Percentiles rank a stretch among this genome's conserved stretches.
phyloP scores from a whole-genome alignment of 2,113 vertebrate genomes.

The Sclerurus mexicanus region DNA sequence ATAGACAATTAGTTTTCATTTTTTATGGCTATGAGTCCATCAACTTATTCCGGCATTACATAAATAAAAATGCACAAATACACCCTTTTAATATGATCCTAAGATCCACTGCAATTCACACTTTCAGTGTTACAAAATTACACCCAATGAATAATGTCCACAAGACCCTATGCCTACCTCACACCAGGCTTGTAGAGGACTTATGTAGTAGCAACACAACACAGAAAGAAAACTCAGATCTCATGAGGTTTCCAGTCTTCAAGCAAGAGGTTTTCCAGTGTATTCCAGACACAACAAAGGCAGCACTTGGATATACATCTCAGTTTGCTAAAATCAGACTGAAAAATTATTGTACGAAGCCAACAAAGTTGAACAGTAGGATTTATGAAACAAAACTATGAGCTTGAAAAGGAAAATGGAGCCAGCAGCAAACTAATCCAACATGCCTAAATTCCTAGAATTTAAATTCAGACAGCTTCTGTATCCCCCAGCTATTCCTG shows the following conservation, averaged over 20 bases:
- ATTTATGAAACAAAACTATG: not conserved
- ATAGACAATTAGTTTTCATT: not conserved
- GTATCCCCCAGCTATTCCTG: not conserved
- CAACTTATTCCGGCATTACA: not conserved
- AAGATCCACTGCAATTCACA: not conserved
- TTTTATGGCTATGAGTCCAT: not conserved
- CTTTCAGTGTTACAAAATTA: not conserved
- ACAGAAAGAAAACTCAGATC: not conserved
- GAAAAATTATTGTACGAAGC: not conserved
- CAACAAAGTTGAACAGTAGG: not conserved
- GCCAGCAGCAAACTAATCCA: not conserved
- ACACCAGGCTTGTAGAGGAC: not conserved
- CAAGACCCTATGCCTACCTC: not conserved
- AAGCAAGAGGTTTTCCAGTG: not conserved
- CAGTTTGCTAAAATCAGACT: not conserved
- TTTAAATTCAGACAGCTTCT: not conserved
- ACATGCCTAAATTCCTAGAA: not conserved
- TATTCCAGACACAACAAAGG: not conserved
- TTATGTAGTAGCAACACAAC: not conserved
- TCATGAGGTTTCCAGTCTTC: not conserved
- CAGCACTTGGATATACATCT: not conserved
- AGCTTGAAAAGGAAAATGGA: not conserved
- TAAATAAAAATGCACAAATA: not conserved
- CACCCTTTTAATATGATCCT: not conserved
- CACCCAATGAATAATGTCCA: not conserved